phyloP scores from a whole-genome alignment of 2,888 invertebrate genomes.

The Cyclophora punctaria region DNA sequence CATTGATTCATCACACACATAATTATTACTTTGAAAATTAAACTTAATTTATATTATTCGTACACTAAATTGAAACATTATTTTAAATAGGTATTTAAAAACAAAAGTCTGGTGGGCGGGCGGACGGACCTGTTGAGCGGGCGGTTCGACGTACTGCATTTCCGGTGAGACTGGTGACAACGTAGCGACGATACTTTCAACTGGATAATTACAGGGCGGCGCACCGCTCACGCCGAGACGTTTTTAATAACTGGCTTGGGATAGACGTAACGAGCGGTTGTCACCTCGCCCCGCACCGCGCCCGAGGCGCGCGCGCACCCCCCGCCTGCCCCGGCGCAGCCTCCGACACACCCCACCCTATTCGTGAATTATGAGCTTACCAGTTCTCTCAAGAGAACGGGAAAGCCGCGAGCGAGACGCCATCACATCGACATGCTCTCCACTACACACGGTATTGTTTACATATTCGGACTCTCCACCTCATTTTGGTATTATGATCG shows the following conservation, averaged over 20 bases:
- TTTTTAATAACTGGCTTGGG: constrained; percentile 77
- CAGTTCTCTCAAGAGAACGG: constrained; percentile 38
- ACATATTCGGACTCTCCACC: constrained; percentile 28
- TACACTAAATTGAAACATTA: too few relatives aligned
- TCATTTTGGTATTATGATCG: constrained; percentile 22
- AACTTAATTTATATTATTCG: background rate
- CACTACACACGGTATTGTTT: constrained; percentile 40
- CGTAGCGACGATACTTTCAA: constrained; percentile 61
- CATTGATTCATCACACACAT: too few relatives aligned
- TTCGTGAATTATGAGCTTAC: constrained; percentile 64
- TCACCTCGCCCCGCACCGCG: constrained; percentile 65
- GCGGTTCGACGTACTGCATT: constrained; percentile 72
- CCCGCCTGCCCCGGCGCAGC: constrained; percentile 49
- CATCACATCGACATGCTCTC: constrained; percentile 23
- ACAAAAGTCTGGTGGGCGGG: constrained; percentile 37
- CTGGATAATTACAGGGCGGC: constrained; percentile 74
- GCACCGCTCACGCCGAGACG: constrained; percentile 75
- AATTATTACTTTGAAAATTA: background rate
- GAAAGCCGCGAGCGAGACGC: constrained; percentile 38
- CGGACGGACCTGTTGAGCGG: constrained; percentile 70
- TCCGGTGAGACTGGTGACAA: constrained; percentile 66
- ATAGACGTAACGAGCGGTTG: constrained; percentile 75
- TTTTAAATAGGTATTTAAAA: too few relatives aligned
- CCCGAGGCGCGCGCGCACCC: constrained; percentile 46
- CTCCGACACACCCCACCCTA: constrained; percentile 50